Evolutionary conservation across 2,797 vertebrate species (phyloP).

Genomic region (Crenuchus spilurus): DNA sequence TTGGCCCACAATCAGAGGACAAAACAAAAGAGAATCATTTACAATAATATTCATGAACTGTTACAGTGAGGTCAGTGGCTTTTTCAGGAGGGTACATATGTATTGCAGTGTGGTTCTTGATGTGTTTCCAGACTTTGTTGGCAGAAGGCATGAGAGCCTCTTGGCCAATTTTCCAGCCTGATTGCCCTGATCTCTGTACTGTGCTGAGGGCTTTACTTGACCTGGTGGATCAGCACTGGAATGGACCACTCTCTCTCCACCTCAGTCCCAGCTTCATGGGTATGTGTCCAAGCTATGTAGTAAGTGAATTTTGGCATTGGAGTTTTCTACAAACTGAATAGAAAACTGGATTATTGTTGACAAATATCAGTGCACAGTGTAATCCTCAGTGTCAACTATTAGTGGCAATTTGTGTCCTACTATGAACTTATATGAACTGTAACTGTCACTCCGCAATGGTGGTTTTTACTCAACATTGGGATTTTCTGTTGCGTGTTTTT

Average conservation of each 20-base stretch:
- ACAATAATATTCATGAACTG: background rate
- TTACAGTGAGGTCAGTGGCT: background rate
- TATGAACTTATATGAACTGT: background rate
- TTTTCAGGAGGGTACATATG: background rate
- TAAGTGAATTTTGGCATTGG: background rate
- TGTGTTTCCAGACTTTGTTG: slow-evolving; percentile 18
- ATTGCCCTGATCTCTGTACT: slow-evolving; percentile 58
- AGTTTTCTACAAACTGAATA: background rate
- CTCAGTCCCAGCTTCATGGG: slow-evolving; percentile 74
- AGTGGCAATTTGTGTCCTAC: too few species aligned
- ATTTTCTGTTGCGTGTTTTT: background rate
- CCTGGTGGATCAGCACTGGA: slow-evolving; percentile 76
- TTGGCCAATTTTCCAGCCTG: slow-evolving; percentile 40
- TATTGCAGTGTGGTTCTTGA: background rate
- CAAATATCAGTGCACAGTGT: background rate
- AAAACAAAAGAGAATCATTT: background rate
- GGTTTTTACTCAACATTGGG: background rate
- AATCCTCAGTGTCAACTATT: background rate
- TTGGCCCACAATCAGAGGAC: background rate
- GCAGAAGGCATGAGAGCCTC: slow-evolving; percentile 45
- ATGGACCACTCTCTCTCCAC: slow-evolving; percentile 71
- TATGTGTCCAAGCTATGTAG: slow-evolving; percentile 37
- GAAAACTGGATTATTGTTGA: background rate
- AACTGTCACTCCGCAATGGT: background rate
- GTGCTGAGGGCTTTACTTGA: slow-evolving; percentile 71